These are phyloP conservation scores for Chesias legatella DNA, from an alignment of 2,888 invertebrate species.

Conservation along the genomic window DNA sequence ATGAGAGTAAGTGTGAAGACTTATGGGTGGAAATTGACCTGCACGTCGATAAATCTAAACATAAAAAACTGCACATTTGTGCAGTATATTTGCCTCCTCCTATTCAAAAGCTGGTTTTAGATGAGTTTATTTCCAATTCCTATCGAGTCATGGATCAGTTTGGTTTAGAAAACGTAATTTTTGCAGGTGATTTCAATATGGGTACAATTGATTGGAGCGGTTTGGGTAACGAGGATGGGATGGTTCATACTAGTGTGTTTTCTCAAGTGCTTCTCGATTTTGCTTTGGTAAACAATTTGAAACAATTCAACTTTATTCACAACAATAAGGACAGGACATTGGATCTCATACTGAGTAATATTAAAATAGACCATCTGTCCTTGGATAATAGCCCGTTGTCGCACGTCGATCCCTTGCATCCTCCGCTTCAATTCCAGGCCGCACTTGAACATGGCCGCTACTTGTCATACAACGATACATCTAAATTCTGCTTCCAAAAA, in stretches of 20 bases:
- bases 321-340: conserved; percentile 8
- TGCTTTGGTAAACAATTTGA: conserved; percentile 2
- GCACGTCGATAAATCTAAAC: neutral
- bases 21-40: conserved; percentile 11
- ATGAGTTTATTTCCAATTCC: conserved; percentile 2
- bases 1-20: conserved; percentile 15
- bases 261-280: conserved; percentile 9
- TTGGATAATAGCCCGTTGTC: neutral
- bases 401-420: neutral
- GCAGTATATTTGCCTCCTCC: conserved; percentile 17
- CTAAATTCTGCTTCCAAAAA: neutral
- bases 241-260: no score
- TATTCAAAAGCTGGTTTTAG: conserved; percentile 1
- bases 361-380: neutral
- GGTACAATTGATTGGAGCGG: conserved; percentile 4
- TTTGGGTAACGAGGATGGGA: neutral
- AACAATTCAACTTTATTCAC: conserved; percentile 11
- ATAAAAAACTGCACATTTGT: conserved; percentile 3
- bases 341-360: conserved; percentile 6
- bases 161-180: conserved; percentile 1
- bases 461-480: neutral
- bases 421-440: neutral
- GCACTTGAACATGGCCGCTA: neutral
- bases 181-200: conserved; percentile 17
- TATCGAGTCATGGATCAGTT: neutral